A percentile compares a stretch with the other conserved stretches of the same genome.
phyloP scores from a whole-genome alignment of 1,140 invertebrate species.

The Schlechtendalia chinensis region DNA sequence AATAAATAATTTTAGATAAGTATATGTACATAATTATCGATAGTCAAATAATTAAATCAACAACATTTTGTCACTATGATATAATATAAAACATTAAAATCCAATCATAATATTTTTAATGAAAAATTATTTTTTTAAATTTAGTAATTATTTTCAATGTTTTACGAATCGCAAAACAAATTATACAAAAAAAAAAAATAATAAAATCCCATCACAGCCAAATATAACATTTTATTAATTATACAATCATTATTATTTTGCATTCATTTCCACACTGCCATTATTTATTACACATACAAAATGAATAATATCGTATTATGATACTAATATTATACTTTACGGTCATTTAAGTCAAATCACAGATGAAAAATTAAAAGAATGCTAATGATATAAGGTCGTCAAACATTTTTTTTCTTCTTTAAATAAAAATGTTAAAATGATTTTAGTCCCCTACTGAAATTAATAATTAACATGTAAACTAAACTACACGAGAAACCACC shows the following conservation, averaged over 20 bases:
- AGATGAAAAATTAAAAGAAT: not conserved
- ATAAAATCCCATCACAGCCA: constrained; percentile 26
- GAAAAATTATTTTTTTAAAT: not conserved
- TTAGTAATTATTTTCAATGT: constrained; percentile 1
- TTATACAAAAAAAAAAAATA: too few species aligned
- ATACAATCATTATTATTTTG: constrained; percentile 18
- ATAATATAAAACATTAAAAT: not conserved
- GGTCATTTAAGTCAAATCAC: too few species aligned
- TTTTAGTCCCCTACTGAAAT: not conserved
- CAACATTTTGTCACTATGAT: not conserved
- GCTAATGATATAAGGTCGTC: not conserved
- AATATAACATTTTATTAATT: constrained; percentile 1
- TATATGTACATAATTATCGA: constrained; percentile 9
- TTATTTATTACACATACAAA: not conserved
- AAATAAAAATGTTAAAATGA: not conserved
- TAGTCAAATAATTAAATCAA: not conserved
- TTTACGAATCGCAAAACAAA: too few species aligned
- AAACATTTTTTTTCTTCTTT: not conserved
- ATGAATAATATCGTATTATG: not conserved
- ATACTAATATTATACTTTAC: not conserved
- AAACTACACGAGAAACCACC: too few species aligned
- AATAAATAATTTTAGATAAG: constrained; percentile 11
- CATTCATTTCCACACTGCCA: not conserved
- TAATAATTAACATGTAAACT: too few species aligned
- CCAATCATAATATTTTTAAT: not conserved